Conservation (phyloP, 2,113 vertebrate genomes). For the Chunga burmeisteri region DNA sequence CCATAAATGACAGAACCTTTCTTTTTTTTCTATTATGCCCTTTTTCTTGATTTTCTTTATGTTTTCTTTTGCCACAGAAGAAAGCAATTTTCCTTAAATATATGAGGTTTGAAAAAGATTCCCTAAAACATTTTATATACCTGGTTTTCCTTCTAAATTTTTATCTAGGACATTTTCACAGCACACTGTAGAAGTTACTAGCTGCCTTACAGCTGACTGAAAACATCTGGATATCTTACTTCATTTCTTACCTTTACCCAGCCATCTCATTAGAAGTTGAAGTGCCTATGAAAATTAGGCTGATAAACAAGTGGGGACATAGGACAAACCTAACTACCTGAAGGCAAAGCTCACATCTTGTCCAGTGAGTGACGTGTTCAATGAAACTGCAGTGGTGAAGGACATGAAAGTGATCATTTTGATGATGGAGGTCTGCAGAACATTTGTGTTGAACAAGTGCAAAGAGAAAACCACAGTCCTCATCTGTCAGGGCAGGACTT, state of each 20-base stretch:
- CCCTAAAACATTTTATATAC: not conserved
- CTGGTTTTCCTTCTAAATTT: not conserved
- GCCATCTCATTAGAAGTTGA: not conserved
- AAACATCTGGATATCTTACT: not conserved
- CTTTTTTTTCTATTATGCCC: not conserved
- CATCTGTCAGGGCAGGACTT: not conserved
- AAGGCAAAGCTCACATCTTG: not conserved
- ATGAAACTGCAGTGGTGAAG: not conserved
- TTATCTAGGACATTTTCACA: not conserved
- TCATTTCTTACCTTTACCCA: not conserved
- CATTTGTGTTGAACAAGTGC: rapidly evolving
- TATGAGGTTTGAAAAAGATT: not conserved
- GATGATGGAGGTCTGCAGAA: not conserved
- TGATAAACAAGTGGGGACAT: not conserved
- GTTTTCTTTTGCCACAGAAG: not conserved
- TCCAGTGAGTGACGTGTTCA: rapidly evolving
- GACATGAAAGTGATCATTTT: not conserved
- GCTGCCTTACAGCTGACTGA: not conserved
- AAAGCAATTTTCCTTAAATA: not conserved
- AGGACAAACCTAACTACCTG: not conserved
- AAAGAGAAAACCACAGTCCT: not conserved
- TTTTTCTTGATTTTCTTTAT: not conserved
- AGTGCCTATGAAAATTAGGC: not conserved
- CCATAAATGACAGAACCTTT: not conserved
- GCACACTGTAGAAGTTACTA: no score